Conservation (phyloP, 2,797 vertebrate species). For the Coccyzus lansbergi region DNA sequence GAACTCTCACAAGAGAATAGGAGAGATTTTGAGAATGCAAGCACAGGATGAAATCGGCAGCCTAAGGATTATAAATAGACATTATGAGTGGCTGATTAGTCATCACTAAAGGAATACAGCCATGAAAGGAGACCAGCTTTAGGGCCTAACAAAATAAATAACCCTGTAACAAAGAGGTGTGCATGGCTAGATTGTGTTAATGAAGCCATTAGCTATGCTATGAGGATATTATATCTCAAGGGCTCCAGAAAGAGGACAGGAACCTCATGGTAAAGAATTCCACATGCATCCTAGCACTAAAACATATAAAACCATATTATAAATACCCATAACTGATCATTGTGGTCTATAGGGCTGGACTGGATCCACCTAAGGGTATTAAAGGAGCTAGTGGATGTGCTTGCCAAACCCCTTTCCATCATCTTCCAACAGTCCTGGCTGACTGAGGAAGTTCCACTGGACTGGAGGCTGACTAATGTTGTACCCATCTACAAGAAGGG, state of each 20-base stretch:
- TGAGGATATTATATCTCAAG: background rate
- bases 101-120: background rate
- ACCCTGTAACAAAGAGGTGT: background rate
- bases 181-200: background rate
- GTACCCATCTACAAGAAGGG: too few relatives aligned
- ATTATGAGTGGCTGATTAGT: background rate
- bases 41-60: background rate
- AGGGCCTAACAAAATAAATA: background rate
- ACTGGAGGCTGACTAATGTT: too few relatives aligned
- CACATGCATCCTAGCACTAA: background rate
- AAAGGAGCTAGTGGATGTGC: too few relatives aligned
- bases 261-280: background rate
- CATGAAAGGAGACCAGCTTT: background rate
- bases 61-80: background rate
- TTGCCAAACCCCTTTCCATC: too few relatives aligned
- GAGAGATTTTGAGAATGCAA: background rate
- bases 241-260: background rate
- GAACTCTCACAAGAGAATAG: background rate
- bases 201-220: background rate
- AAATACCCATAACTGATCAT: background rate
- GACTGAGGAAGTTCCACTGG: too few relatives aligned
- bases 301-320: background rate
- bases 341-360: too few relatives aligned
- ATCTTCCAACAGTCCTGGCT: too few relatives aligned
- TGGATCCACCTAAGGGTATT: too few relatives aligned